Percentiles rank a stretch among this genome's conserved stretches.
Conservation (phyloP, 2,888 invertebrate genomes). For the Lysandra bellargus region DNA sequence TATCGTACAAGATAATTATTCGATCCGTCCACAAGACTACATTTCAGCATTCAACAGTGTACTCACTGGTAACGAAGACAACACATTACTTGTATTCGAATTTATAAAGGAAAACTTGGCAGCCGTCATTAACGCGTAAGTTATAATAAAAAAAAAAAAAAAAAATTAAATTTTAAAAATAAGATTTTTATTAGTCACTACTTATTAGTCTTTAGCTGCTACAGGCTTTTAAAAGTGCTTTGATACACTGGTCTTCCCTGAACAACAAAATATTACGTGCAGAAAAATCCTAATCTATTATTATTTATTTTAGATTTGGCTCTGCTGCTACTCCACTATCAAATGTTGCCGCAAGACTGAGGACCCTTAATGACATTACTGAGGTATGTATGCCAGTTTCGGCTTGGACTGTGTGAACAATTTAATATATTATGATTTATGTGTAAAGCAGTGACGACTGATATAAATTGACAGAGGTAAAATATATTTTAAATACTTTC, state of each 20-base stretch:
- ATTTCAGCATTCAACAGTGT: constrained; percentile 22
- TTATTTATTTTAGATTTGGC: constrained; percentile 6
- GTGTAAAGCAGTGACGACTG: no score
- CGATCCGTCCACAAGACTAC: constrained; percentile 11
- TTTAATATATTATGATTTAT: neutral
- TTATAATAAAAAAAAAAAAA: neutral
- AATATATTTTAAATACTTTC: no score
- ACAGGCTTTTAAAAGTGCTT: no score
- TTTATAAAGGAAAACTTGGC: neutral
- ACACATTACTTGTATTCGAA: constrained; percentile 2
- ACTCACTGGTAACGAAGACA: constrained; percentile 19
- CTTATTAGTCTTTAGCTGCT: no score
- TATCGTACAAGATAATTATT: neutral
- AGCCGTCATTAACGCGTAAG: constrained; percentile 9
- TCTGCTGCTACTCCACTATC: constrained; percentile 24
- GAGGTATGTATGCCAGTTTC: neutral
- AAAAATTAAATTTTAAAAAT: no score
- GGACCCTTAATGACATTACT: neutral
- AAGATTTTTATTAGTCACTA: no score
- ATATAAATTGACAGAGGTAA: no score
- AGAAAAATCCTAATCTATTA: neutral
- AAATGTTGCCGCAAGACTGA: constrained; percentile 17
- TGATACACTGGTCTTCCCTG: no score
- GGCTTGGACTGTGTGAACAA: neutral
- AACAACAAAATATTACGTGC: no score